Evolutionary conservation across 2,113 vertebrate genomes (phyloP).

Genomic region (Chionis minor): DNA sequence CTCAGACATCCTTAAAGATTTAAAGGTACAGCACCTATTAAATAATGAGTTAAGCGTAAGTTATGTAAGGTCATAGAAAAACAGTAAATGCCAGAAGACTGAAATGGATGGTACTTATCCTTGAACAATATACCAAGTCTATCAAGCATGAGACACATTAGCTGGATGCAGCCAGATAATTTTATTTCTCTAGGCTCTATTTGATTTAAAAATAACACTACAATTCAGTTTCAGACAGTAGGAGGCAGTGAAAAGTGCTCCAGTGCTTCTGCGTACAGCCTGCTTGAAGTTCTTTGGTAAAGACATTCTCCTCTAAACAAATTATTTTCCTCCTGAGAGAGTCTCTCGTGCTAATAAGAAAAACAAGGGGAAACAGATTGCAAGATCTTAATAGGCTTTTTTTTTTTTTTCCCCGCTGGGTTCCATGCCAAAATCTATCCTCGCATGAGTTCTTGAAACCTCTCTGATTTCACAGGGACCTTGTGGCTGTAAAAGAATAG

Average conservation of each 20-base stretch:
- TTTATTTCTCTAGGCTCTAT: background rate
- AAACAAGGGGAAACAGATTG: constrained; percentile 26
- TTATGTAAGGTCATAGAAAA: background rate
- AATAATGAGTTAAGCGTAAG: background rate
- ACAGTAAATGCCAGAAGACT: background rate
- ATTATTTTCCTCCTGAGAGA: background rate
- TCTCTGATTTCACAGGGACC: constrained; percentile 36
- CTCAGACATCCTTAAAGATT: background rate
- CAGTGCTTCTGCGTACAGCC: background rate
- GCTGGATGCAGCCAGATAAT: background rate
- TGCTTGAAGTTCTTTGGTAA: background rate
- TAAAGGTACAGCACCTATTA: background rate
- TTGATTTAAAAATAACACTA: background rate
- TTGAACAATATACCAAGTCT: background rate
- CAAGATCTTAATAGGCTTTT: background rate
- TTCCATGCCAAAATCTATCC: constrained; percentile 13
- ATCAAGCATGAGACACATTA: background rate
- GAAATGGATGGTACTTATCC: background rate
- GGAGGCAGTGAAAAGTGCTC: constrained; percentile 2
- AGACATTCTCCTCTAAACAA: background rate
- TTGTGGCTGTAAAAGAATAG: background rate
- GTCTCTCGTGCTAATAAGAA: background rate
- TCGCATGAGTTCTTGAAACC: background rate
- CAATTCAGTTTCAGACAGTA: background rate
- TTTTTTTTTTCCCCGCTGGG: background rate